Base-by-base conservation (phyloP, 1,140 invertebrate species). In the Musca domestica region DNA sequence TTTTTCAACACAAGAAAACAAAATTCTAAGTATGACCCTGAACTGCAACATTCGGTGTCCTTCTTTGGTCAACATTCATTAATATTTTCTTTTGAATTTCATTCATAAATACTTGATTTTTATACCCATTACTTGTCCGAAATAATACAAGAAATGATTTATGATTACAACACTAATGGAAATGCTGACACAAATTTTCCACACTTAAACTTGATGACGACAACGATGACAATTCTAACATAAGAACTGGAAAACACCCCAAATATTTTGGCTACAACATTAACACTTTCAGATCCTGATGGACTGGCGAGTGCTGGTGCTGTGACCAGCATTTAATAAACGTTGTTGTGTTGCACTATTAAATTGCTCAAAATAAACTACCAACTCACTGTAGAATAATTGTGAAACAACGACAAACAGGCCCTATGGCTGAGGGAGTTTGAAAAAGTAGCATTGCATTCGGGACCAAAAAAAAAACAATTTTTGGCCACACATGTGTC, bases 401-500 rank as follows among this genome's bases (percentile, higher is more conserved):
- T 61, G 56, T 61, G 41, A 41, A 51, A 51, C 48, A 51, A 51
- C 48, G 20, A 20, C 48, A 20, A 51, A 41, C 34, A 41, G 34
- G 34, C 48, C 9, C 2, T 51, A 17, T 34, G 15, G 17, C 19
- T 22, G 17, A 34, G 56, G 23, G 52, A 27, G 23, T 15, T 0
- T 6, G 34, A 61, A 34, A 58, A 56, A 27, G 48, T 10, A 51
- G 23, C 61, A 22, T 23, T 23, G 27, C 7, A 15, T 23, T 30
- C 15, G n/a, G 19, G 56, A 61, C 19, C n/a, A 61, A 34, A 41
- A 61, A 34, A 61, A 61, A n/a, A 34, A 61, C 27, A 19, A 17
- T 61, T 20, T 61, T 61, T 41, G 56, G 56, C 67, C 67, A 68
- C 67, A 68, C 51, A 68, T 68, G 67, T 68, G 67, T 68, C 67